Percentiles rank a stretch among this genome's conserved stretches.
Evolutionary conservation across 2,113 vertebrate genomes (phyloP).

Genomic region (Phylloscopus trochilus): DNA sequence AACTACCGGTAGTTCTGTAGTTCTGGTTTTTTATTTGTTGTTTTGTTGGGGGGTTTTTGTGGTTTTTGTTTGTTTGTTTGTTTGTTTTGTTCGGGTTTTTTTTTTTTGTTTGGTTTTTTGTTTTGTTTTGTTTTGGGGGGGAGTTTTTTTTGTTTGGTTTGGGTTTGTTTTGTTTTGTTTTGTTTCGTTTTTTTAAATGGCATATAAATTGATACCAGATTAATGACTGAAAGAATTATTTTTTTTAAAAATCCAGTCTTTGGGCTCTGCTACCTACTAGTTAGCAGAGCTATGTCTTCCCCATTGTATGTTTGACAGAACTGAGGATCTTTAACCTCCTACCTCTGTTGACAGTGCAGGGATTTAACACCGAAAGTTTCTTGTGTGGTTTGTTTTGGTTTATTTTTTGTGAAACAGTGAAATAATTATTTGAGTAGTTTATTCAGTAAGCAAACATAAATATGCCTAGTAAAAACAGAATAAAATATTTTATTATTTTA

Average conservation of each 20-base stretch:
- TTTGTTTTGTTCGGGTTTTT: no score
- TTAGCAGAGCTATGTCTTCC: neutral
- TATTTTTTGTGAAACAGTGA: neutral
- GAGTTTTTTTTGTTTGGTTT: no score
- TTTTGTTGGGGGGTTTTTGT: neutral
- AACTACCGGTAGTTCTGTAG: neutral
- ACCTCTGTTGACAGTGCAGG: neutral
- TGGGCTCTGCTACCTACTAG: neutral
- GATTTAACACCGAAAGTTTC: neutral
- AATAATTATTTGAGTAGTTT: neutral
- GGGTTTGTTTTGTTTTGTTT: no score
- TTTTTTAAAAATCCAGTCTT: neutral
- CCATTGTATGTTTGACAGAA: neutral
- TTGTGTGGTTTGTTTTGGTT: neutral
- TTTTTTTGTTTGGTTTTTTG: no score
- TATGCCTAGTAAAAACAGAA: neutral
- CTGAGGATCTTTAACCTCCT: neutral
- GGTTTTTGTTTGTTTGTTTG: no score
- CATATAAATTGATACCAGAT: neutral
- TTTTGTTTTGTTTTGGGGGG: no score
- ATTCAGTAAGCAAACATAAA: neutral
- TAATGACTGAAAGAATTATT: neutral
- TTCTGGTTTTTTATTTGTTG: neutral
- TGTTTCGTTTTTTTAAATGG: neutral
- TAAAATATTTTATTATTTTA: neutral